Base-by-base conservation (phyloP, 2,797 vertebrate genomes). In the Spondyliosoma cantharus region DNA sequence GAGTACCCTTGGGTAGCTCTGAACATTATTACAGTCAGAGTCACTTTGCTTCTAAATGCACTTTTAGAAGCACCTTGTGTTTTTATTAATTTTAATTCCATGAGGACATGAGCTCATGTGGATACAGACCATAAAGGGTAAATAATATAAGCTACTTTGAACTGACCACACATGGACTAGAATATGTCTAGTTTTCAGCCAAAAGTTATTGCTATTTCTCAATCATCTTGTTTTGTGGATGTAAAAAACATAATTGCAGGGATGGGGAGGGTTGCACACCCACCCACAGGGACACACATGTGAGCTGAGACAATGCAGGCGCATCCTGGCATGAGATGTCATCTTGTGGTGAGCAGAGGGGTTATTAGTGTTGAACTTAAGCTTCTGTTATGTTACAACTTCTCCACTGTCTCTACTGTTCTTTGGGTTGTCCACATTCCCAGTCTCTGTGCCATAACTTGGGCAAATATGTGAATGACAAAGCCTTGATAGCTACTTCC, bases 401-500 rank as follows among this genome's bases (percentile, higher is more conserved):
- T 71, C n/a, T n/a, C n/a, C n/a, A n/a, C n/a, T 54, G 67, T 82
- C 54, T 71, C 19, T 78, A 13, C 62, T 53, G 37, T 32, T 71
- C 20, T 32, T 78, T 4, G 59, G 68, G 80, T 76, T 65, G 52
- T 81, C 58, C 68, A 17, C 74, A 87, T 85, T 85, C 78, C 76
- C n/a, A 3, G 19, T 66, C 46, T 78, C 61, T 73, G 46, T 42
- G 73, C 71, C 68, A 37, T 54, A 65, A 74, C 45, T 54, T 68
- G 46, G 68, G 71, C 56, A 82, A 75, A 56, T 57, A 76, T 63
- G 74, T 76, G 84, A 79, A 87, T 83, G 83, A 86, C 75, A 76
- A 58, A 77, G 73, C 27, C 57, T 29, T 84, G 74, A 83, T 86
- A 80, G 52, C 80, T 81, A 46, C 87, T 86, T 89, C 86, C 85